These are phyloP conservation scores for Ailurus styani DNA, from an alignment of 2,113 vertebrate genomes.

Conservation along the genomic window DNA sequence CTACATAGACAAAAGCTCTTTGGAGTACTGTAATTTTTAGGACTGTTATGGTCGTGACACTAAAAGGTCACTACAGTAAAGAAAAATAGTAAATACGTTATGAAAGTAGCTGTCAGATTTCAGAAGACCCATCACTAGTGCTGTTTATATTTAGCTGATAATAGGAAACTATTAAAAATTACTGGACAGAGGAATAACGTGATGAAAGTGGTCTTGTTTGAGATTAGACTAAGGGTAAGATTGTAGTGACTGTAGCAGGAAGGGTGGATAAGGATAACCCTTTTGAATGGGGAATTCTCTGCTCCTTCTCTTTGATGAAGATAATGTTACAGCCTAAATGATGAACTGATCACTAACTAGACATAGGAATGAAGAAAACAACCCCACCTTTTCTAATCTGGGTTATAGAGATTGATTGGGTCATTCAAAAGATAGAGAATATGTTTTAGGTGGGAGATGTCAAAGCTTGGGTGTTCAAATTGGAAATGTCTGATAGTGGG, in stretches of 20 bases:
- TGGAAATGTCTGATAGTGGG: not conserved
- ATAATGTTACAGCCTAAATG: not conserved
- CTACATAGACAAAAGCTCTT: not conserved
- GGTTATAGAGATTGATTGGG: not conserved
- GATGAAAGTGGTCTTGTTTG: not conserved
- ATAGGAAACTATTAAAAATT: constrained; percentile 1
- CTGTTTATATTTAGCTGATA: not conserved
- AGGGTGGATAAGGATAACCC: not conserved
- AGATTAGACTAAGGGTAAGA: not conserved
- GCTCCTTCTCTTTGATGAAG: not conserved
- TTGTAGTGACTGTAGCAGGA: not conserved
- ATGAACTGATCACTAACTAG: not conserved
- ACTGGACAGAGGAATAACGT: not conserved
- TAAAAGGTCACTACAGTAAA: not conserved
- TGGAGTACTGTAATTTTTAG: not conserved
- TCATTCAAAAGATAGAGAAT: constrained; percentile 14
- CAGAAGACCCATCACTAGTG: not conserved
- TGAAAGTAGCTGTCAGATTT: constrained; percentile 3
- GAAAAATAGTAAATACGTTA: constrained; percentile 9
- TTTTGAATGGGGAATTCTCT: constrained; percentile 12
- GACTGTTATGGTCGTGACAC: not conserved
- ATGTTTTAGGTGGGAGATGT: not conserved
- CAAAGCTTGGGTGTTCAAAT: not conserved
- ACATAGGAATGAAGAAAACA: not conserved
- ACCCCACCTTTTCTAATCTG: not conserved